A percentile compares a stretch with the other conserved stretches of the same genome.
phyloP scores from a whole-genome alignment of 2,888 invertebrate species.

The Halictus ligatus region DNA sequence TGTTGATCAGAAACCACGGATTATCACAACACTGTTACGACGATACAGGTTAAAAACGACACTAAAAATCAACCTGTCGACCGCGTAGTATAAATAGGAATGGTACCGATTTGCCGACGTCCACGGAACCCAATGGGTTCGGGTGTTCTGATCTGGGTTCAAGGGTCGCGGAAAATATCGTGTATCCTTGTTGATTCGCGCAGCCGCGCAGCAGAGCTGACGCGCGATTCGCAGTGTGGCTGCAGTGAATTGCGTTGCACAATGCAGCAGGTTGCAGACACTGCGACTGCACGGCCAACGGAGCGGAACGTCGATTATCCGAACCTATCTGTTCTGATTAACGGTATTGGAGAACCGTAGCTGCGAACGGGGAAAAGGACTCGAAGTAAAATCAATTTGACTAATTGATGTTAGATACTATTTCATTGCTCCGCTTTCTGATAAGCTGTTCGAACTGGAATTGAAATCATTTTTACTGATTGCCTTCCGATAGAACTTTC shows the following conservation, averaged over 20 bases:
- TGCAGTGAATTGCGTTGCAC: conserved; percentile 47
- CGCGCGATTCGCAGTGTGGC: conserved; percentile 50
- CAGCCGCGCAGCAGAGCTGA: conserved; percentile 50
- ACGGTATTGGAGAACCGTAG: background rate
- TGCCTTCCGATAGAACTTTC: background rate
- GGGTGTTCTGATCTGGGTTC: conserved; percentile 47
- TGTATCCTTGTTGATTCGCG: conserved; percentile 52
- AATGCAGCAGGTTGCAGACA: conserved; percentile 39
- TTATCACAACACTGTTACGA: background rate
- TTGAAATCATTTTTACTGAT: background rate
- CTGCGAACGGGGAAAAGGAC: background rate
- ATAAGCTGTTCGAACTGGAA: background rate
- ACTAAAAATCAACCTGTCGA: background rate
- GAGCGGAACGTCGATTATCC: conserved; percentile 4
- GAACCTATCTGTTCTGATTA: conserved; percentile 10
- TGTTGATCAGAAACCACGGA: background rate
- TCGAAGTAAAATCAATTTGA: conserved; percentile 11
- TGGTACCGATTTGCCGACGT: conserved; percentile 48
- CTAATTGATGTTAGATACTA: conserved; percentile 14
- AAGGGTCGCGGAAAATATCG: conserved; percentile 52
- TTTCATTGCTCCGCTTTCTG: background rate
- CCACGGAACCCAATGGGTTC: conserved; percentile 34
- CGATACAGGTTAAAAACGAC: conserved; percentile 10
- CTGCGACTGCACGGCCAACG: conserved; percentile 1
- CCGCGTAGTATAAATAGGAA: background rate